These are phyloP conservation scores for Lydus trimaculatus DNA, from an alignment of 2,888 invertebrate species.

Conservation along the genomic window DNA sequence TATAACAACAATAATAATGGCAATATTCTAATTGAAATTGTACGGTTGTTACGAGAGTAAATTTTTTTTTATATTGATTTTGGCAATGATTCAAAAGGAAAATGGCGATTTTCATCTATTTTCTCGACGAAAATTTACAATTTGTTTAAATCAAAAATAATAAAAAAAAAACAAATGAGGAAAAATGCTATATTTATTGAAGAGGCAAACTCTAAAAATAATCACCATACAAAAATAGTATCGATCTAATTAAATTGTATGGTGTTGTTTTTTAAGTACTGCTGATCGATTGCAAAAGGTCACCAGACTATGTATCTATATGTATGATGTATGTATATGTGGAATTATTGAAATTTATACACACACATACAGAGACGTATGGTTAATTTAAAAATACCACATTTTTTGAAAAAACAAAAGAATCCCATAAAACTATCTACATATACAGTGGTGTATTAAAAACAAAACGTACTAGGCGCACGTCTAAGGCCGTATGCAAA, in stretches of 20 bases:
- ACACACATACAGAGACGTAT: too few species aligned
- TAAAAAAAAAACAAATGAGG: neutral
- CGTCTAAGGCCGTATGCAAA: too few species aligned
- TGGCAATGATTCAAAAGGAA: slow-evolving; percentile 2
- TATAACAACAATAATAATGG: neutral
- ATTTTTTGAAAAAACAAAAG: too few species aligned
- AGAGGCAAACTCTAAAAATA: neutral
- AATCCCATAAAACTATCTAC: too few species aligned
- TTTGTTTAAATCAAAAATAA: too few species aligned
- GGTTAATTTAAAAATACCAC: too few species aligned
- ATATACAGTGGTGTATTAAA: too few species aligned
- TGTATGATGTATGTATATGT: neutral
- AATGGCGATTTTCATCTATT: neutral
- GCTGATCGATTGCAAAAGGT: neutral
- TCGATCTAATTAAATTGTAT: neutral
- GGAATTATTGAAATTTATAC: too few species aligned
- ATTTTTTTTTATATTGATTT: neutral
- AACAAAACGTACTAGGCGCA: too few species aligned
- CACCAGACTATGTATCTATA: neutral
- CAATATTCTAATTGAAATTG: neutral
- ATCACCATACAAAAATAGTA: neutral
- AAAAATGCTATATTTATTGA: neutral
- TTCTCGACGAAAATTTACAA: too few species aligned
- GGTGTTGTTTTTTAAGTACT: neutral
- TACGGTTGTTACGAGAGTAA: neutral